phyloP scores from a whole-genome alignment of 2,797 vertebrate species.

The Gymnodraco acuticeps region DNA sequence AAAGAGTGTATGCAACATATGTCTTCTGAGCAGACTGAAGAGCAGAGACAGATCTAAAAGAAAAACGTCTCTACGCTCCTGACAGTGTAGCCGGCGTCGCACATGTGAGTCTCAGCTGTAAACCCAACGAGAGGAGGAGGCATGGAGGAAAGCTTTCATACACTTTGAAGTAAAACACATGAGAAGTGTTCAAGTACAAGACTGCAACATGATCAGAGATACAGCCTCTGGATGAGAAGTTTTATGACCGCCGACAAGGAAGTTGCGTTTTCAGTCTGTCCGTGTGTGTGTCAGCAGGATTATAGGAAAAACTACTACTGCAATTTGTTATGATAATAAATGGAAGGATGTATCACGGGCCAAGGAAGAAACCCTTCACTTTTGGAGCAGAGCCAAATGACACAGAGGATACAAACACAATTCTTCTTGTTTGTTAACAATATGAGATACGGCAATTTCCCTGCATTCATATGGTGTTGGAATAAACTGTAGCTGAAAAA shows the following conservation, averaged over 20 bases:
- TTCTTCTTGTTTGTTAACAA: too few species aligned
- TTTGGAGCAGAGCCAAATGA: too few species aligned
- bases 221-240: neutral
- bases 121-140: conserved; percentile 19
- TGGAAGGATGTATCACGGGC: too few species aligned
- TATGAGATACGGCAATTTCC: too few species aligned
- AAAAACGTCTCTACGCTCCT: neutral
- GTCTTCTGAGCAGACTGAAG: conserved; percentile 34
- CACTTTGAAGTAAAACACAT: neutral
- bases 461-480: too few species aligned
- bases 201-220: neutral
- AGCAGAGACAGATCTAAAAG: conserved; percentile 4
- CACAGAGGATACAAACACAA: too few species aligned
- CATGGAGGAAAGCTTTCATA: conserved; percentile 1
- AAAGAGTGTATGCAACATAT: conserved; percentile 22
- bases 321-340: too few species aligned
- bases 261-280: too few species aligned
- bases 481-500: too few species aligned
- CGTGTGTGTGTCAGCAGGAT: too few species aligned
- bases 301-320: too few species aligned
- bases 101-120: conserved; percentile 12
- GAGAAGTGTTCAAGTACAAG: conserved; percentile 8
- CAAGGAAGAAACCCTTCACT: too few species aligned
- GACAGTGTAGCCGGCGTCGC: neutral
- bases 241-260: neutral